These are phyloP conservation scores for Poecilobothrus nobilitatus DNA, from an alignment of 2,888 invertebrate species.

Conservation along the genomic window DNA sequence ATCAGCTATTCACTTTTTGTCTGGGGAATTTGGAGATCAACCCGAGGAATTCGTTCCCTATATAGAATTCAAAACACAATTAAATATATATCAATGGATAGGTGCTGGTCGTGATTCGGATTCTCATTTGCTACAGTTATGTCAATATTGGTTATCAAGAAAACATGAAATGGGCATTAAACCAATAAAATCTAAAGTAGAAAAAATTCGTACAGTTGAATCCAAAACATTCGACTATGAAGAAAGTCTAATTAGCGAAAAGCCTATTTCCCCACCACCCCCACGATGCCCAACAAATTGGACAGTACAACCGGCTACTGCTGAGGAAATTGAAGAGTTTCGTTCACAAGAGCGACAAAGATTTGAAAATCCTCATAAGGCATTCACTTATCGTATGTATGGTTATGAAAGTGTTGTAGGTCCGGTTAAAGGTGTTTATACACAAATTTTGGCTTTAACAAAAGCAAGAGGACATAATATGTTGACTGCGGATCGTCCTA, in stretches of 20 bases:
- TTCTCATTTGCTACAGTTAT: constrained; percentile 62
- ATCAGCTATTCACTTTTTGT: constrained; percentile 73
- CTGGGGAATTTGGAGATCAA: constrained; percentile 70
- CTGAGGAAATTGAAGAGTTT: constrained; percentile 68
- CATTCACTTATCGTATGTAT: constrained; percentile 83
- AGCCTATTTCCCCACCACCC: constrained; percentile 47
- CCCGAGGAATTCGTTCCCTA: constrained; percentile 84
- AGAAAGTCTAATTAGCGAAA: constrained; percentile 28
- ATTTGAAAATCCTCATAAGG: constrained; percentile 82
- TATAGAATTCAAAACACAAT: constrained; percentile 67
- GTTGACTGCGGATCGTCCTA: constrained; percentile 71
- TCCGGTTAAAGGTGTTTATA: constrained; percentile 72
- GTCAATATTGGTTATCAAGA: constrained; percentile 70
- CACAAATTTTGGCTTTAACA: constrained; percentile 50
- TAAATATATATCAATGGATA: constrained; percentile 69
- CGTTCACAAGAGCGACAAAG: constrained; percentile 71
- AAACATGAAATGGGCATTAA: constrained; percentile 43
- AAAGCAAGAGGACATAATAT: constrained; percentile 77
- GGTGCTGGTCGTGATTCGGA: constrained; percentile 89
- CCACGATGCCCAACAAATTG: constrained; percentile 68
- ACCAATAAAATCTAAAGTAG: constrained; percentile 31
- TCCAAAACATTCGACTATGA: constrained; percentile 33
- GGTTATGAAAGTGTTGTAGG: constrained; percentile 78
- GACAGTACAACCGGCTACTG: constrained; percentile 71
- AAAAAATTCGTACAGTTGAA: constrained; percentile 5